Evolutionary conservation across 2,888 invertebrate genomes (phyloP).

Genomic region (Strigamia maritima): DNA sequence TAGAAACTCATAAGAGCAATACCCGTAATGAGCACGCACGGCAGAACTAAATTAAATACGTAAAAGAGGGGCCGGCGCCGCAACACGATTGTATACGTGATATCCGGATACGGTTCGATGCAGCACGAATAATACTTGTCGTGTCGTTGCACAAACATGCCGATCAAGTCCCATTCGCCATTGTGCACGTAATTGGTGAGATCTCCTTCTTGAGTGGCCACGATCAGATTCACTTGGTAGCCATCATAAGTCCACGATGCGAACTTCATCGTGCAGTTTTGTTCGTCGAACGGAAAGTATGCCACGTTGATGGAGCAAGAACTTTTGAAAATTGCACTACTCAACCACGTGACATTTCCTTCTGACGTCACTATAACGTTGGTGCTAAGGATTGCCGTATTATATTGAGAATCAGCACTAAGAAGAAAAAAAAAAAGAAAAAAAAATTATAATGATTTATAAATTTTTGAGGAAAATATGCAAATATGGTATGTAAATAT

Average conservation of each 20-base stretch:
- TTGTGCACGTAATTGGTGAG: conserved; percentile 58
- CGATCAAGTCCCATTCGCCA: conserved; percentile 58
- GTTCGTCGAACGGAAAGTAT: conserved; percentile 60
- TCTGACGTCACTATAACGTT: conserved; percentile 58
- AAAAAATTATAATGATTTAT: neutral
- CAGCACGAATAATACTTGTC: conserved; percentile 53
- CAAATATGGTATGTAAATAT: no score
- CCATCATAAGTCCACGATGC: conserved; percentile 60
- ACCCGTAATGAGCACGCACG: conserved; percentile 63
- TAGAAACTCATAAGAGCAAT: conserved; percentile 63
- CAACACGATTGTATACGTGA: conserved; percentile 56
- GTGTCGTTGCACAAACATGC: conserved; percentile 51
- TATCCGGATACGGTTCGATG: conserved; percentile 55
- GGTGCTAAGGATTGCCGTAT: conserved; percentile 55
- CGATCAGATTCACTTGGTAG: conserved; percentile 50
- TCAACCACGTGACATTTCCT: conserved; percentile 60
- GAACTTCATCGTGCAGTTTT: conserved; percentile 58
- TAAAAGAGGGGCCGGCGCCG: conserved; percentile 58
- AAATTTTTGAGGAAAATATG: no score
- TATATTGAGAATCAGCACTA: conserved; percentile 53
- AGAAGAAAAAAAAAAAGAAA: conserved; percentile 33
- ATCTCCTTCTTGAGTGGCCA: conserved; percentile 55
- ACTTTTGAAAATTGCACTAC: conserved; percentile 58
- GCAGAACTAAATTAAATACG: conserved; percentile 57
- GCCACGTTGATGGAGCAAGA: conserved; percentile 58